phyloP scores from a whole-genome alignment of 2,888 invertebrate genomes.

The Sphecodes monilicornis region DNA sequence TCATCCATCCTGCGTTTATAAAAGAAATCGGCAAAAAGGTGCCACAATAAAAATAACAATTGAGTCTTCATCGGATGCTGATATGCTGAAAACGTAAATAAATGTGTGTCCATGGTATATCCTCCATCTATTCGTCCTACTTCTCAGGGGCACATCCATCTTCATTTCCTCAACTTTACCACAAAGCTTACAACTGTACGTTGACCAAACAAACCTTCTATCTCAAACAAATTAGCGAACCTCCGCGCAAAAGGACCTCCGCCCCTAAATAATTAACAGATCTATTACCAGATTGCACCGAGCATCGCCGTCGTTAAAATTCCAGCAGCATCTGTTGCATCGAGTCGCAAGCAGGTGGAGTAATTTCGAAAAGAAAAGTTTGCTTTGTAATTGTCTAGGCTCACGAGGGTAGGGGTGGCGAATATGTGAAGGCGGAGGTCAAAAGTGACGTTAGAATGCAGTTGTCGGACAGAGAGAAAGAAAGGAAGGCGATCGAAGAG shows the following conservation, averaged over 20 bases:
- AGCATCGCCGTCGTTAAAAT: neutral
- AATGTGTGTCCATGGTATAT: no score
- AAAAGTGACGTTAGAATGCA: slow-evolving; percentile 64
- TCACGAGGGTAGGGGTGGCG: slow-evolving; percentile 2
- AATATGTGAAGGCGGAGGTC: slow-evolving; percentile 47
- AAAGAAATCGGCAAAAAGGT: slow-evolving; percentile 41
- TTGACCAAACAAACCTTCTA: neutral
- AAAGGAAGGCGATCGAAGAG: slow-evolving; percentile 38
- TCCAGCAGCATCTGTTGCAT: neutral
- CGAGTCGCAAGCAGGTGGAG: neutral
- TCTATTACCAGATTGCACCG: neutral
- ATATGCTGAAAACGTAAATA: slow-evolving; percentile 72
- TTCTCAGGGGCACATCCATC: no score
- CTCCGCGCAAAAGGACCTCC: neutral
- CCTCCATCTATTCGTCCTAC: no score
- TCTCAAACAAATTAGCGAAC: neutral
- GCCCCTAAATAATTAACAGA: neutral
- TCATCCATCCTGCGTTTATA: slow-evolving; percentile 11
- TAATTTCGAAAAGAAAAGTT: slow-evolving; percentile 1
- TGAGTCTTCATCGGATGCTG: slow-evolving; percentile 53
- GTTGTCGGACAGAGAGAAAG: slow-evolving; percentile 35
- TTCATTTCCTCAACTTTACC: no score
- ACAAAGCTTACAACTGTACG: neutral
- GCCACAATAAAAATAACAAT: slow-evolving; percentile 62
- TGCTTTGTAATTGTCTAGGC: slow-evolving; percentile 5